A percentile compares a stretch with the other conserved stretches of the same genome.
phyloP scores from a whole-genome alignment of 2,113 vertebrate genomes.

The Semicossyphus pulcher region DNA sequence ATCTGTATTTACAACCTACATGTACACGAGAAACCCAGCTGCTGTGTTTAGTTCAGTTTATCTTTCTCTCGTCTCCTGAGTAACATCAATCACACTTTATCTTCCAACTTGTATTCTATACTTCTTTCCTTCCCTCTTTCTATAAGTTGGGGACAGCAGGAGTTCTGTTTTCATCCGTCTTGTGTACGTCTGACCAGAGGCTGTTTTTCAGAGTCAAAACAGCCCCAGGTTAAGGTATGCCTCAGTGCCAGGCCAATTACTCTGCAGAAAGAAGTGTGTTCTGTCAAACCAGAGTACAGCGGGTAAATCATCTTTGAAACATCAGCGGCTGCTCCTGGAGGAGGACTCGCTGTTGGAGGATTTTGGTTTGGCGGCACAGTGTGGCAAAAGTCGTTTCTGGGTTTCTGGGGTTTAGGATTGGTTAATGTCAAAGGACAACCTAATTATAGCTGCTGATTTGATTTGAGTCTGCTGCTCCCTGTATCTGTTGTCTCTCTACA shows the following conservation, averaged over 20 bases:
- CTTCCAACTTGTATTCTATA: neutral
- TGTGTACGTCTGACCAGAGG: conserved; percentile 32
- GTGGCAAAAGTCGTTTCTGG: neutral
- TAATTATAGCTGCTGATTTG: neutral
- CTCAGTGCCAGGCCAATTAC: conserved; percentile 40
- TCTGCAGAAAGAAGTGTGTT: conserved; percentile 29
- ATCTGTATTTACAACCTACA: conserved; percentile 20
- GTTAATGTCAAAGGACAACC: neutral
- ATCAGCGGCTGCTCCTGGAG: neutral
- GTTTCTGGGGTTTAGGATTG: neutral
- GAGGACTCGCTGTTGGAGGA: neutral
- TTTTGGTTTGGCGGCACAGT: neutral
- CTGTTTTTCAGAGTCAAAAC: conserved; percentile 39
- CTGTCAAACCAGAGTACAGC: conserved; percentile 26
- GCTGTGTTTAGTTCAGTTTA: neutral
- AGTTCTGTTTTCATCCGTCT: conserved; percentile 34
- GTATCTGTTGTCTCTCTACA: neutral
- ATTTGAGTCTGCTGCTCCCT: neutral
- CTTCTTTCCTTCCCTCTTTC: neutral
- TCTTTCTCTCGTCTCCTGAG: conserved; percentile 4
- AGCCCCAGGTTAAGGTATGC: conserved; percentile 28
- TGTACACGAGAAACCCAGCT: conserved; percentile 2
- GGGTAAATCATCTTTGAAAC: conserved; percentile 32
- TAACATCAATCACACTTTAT: conserved; percentile 3
- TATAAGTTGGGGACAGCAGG: conserved; percentile 1